Evolutionary conservation across 2,888 invertebrate genomes (phyloP), one percentile per base, ranked within the genome.

Genomic region (Cactoblastis cactorum): DNA sequence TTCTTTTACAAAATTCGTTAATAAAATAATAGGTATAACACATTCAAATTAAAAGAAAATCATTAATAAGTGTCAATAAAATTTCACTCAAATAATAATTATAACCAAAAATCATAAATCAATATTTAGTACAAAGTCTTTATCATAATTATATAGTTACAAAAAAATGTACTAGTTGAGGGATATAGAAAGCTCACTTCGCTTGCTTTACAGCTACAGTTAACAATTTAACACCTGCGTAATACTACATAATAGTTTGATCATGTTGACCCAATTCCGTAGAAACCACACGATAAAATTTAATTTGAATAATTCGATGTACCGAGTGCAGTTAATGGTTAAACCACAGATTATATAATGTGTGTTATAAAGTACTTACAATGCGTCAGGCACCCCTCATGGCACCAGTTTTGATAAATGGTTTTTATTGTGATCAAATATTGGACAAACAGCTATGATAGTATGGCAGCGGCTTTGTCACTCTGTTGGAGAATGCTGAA

Each of bases 341-440:
- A 14, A 24, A 43, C 43, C 43, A 28, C 28, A 43, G 28, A 15
- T 11, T 43, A 43, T 15, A 15, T 28, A 22, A 24, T 53, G 46
- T 54, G 52, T 52, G 49, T 51, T 54, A 45, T 57, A 43, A 43
- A 22, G n/a, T n/a, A n/a, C n/a, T n/a, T 45, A 45, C 50, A 50
- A 45, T 50, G 45, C 15, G 37, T 37, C 28, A 12, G 8, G 37
- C 48, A 43, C 43, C 43, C 43, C 17, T 15, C 43, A 12, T 28
- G 28, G 14, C 17, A 4, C 22, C 38, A 17, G 38, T 33, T 53
- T 39, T 46, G 49, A 37, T 47, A 48, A 48, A n/a, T 48, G 38
- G 37, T 24, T 38, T 24, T 35, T 48, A 48, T 47, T 47, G 35
- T 47, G 37, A 48, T 48, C 37, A 37, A 48, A 38, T 48, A 28